Evolutionary conservation across 1,140 invertebrate genomes (phyloP).

Genomic region (Rhopalosiphum maidis): DNA sequence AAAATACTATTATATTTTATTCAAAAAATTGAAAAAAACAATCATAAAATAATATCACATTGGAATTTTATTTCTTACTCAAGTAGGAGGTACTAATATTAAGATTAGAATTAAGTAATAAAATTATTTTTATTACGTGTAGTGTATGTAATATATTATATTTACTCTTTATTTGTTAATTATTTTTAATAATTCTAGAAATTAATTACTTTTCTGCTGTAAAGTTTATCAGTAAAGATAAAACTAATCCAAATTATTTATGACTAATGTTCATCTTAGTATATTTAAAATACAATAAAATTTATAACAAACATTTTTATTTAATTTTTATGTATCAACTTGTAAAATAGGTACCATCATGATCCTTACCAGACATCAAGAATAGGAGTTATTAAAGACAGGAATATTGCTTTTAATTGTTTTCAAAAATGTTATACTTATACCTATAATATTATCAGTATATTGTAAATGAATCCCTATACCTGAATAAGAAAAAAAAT

Average conservation of each 20-base stretch:
- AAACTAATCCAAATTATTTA: slow-evolving; percentile 6
- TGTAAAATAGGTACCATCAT: neutral
- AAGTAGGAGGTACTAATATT: neutral
- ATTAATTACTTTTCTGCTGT: neutral
- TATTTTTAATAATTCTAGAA: neutral
- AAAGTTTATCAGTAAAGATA: slow-evolving; percentile 10
- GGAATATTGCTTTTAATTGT: too few relatives aligned
- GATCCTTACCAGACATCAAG: too few relatives aligned
- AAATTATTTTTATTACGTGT: neutral
- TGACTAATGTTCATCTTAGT: neutral
- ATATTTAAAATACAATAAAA: slow-evolving; percentile 17
- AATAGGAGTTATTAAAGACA: too few relatives aligned
- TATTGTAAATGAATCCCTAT: too few relatives aligned
- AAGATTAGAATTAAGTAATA: neutral
- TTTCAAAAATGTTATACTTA: too few relatives aligned
- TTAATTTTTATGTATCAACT: neutral
- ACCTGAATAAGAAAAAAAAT: too few relatives aligned
- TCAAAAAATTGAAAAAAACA: neutral
- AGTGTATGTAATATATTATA: neutral
- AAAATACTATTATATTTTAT: too few relatives aligned
- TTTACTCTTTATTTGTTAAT: slow-evolving; percentile 7
- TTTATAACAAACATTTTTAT: neutral
- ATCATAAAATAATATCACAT: neutral
- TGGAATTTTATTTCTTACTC: neutral
- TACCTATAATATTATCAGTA: too few relatives aligned